Base-by-base conservation (phyloP, 2,888 invertebrate species). In the Eupsilia transversa region DNA sequence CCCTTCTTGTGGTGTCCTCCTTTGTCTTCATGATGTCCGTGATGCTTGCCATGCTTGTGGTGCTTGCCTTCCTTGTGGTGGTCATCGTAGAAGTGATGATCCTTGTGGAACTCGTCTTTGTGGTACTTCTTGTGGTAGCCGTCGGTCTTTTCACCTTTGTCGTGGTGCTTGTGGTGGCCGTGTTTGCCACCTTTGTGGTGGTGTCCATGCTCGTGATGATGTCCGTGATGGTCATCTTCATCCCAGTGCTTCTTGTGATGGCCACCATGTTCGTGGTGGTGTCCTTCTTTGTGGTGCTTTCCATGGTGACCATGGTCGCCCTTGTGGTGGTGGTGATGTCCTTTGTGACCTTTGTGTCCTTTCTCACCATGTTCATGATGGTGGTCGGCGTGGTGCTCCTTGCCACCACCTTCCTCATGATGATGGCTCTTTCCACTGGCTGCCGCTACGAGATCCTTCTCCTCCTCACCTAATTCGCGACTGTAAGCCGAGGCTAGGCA, bases 61-160 rank as follows among this genome's bases (percentile, higher is more conserved):
- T 96, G 96, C 84, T 96, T 96, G 89, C 96, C 96, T 90, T 94
- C 95, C 20, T 94, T 88, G 77, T 96, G 96, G 77, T 96, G 93
- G 86, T 94, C 96, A 88, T 96, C 96, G 88, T 96, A 95, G 89
- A 96, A 96, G 93, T 96, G 95, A 80, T 96, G 96, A 81, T 96
- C 96, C 89, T 96, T 96, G 84, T 96, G 95, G 94, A 93, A 96
- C 90, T 92, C 91, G 78, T 96, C 96, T 88, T 96, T 96, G 72
- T 96, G 96, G 89, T 95, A 95, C 76, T 96, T 96, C 92, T 96
- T 96, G 90, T 96, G 96, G 89, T 92, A 96, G 17, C 96, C 96
- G 69, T 96, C 96, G 82, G 92, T 92, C 77, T 96, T 91, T 74
- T 96, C 96, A 69, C 96, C 96, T 80, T 96, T 96, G 60, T 96